Evolutionary conservation across 1,140 invertebrate species (phyloP).

Genomic region (Musca domestica): DNA sequence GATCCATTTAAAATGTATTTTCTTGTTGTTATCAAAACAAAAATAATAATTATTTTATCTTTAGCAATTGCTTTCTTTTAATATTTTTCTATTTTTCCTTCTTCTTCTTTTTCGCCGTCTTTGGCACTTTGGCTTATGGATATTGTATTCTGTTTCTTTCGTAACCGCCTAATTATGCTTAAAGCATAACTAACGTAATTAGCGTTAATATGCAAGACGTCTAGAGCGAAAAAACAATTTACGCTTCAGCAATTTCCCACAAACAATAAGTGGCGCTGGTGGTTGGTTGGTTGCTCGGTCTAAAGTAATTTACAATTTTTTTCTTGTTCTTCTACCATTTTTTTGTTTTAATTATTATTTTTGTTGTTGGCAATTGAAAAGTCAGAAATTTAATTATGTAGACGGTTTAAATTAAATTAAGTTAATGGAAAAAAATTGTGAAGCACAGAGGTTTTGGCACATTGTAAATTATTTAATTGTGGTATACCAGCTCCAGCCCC

Average conservation of each 20-base stretch:
- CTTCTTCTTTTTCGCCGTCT: neutral
- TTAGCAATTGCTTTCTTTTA: neutral
- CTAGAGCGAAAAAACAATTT: neutral
- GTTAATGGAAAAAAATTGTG: no score
- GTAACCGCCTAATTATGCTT: constrained; percentile 19
- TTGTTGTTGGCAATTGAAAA: no score
- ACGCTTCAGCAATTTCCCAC: constrained; percentile 7
- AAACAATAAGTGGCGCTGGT: neutral
- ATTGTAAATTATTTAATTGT: no score
- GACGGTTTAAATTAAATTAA: no score
- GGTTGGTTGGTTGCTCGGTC: neutral
- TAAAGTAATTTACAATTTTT: no score
- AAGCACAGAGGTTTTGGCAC: no score
- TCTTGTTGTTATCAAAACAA: neutral
- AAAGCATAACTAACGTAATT: constrained; percentile 20
- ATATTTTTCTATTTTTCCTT: neutral
- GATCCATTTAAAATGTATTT: no score
- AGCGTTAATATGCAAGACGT: constrained; percentile 12
- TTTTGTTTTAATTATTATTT: no score
- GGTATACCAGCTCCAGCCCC: no score
- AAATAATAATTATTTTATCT: neutral
- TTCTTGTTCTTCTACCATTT: no score
- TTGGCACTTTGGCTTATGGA: neutral
- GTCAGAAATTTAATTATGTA: no score
- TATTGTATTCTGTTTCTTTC: no score